Percentiles rank a stretch among this genome's conserved stretches.
Evolutionary conservation across 2,888 invertebrate genomes (phyloP).

Genomic region (Glaucopsyche alexis): DNA sequence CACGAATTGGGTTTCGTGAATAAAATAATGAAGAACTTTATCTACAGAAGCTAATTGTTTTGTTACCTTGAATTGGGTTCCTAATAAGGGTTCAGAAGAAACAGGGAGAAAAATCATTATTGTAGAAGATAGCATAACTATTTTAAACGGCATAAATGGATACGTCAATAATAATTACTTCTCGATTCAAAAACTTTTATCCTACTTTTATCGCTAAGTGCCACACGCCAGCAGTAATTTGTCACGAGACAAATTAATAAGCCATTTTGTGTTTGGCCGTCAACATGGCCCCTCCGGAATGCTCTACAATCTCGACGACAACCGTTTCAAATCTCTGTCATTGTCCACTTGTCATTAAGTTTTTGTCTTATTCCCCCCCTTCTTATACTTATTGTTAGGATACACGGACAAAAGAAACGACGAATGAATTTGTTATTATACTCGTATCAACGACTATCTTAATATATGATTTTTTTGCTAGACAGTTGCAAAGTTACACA

Average conservation of each 20-base stretch:
- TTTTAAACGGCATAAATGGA: background rate
- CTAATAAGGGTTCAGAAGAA: too few relatives aligned
- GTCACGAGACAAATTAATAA: conserved; percentile 35
- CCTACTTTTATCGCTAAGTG: conserved; percentile 29
- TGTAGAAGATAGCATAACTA: too few relatives aligned
- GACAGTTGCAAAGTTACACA: too few relatives aligned
- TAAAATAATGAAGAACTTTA: too few relatives aligned
- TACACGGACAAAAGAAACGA: conserved; percentile 23
- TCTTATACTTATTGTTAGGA: conserved; percentile 53
- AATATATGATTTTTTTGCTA: too few relatives aligned
- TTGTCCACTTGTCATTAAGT: conserved; percentile 80
- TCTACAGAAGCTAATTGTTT: too few relatives aligned
- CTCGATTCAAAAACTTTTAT: conserved; percentile 6
- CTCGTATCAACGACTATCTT: too few relatives aligned
- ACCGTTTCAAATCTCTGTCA: conserved; percentile 73
- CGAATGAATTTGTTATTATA: too few relatives aligned
- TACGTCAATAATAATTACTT: conserved; percentile 1
- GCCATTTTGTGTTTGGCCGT: conserved; percentile 53
- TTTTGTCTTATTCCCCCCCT: conserved; percentile 70
- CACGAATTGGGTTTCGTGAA: too few relatives aligned
- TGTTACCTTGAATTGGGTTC: too few relatives aligned
- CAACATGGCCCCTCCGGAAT: conserved; percentile 43
- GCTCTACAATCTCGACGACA: conserved; percentile 64
- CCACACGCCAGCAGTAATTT: conserved; percentile 7
- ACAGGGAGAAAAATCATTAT: too few relatives aligned